These are phyloP conservation scores for Agelas oroides DNA, from an alignment of 37 sponge, comb jelly and placozoan species.

Conservation along the genomic window DNA sequence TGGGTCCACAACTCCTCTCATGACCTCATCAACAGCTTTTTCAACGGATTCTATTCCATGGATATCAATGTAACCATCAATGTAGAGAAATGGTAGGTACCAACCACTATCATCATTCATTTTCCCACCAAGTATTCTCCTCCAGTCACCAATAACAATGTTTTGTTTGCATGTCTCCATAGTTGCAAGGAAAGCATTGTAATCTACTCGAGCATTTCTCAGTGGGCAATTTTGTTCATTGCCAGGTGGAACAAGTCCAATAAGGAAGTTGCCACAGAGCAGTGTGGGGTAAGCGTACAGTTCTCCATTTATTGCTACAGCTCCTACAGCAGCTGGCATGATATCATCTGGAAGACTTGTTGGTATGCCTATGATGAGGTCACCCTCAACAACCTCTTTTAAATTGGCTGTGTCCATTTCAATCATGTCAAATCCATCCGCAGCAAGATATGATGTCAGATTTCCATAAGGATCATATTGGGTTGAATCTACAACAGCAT, in stretches of 20 bases:
- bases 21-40: constrained; percentile 14
- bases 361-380: not conserved
- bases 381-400: not conserved
- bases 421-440: constrained; percentile 34
- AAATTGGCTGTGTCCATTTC: constrained; percentile 44
- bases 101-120: constrained; percentile 46
- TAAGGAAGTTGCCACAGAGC: constrained; percentile 50
- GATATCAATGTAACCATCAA: constrained; percentile 47
- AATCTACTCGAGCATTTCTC: constrained; percentile 1
- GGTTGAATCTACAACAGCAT: constrained; percentile 16
- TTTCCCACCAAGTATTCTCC: constrained; percentile 37
- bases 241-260: constrained; percentile 26
- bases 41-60: not conserved
- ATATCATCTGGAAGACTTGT: not conserved
- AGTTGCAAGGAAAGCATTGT: not conserved
- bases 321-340: constrained; percentile 30
- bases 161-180: not conserved
- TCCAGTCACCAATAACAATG: not conserved
- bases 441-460: constrained; percentile 8
- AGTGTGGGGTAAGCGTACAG: constrained; percentile 41
- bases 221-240: not conserved
- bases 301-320: constrained; percentile 4
- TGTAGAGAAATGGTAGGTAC: constrained; percentile 47
- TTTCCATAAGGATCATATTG: constrained; percentile 26
- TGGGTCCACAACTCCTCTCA: constrained; percentile 7